Base-by-base conservation (phyloP, 2,888 invertebrate genomes). In the Brassicogethes aeneus region DNA sequence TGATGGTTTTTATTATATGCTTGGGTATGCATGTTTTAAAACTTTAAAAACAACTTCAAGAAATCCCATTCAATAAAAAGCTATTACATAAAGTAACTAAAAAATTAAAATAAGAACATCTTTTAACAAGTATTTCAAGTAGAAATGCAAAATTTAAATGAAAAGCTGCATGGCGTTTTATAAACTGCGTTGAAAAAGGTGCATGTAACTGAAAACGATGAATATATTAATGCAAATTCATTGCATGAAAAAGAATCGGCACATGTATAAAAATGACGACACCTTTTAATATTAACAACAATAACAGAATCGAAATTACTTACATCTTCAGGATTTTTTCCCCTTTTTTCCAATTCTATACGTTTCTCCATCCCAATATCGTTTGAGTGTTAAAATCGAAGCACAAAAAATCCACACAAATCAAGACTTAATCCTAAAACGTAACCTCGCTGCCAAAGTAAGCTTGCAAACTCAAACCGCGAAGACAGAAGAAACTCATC, bases 301-400 rank as follows among this genome's bases (percentile, higher is more conserved):
- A 48, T 40, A 49, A 45, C 37, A 48, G 44, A 48, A 44, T 45
- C 45, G 46, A 35, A 17, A 42, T 46, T 58, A 67, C 80, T 82
- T 79, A 95, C 95, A 79, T 92, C 85, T 67, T 81, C 81, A 59
- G 92, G 85, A 69, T 81, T 82, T 69, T 85, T 82, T 70, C 93
- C 94, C 66, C 94, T 79, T 74, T 88, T 85, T 75, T 96, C 96
- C 68, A 94, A 76, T 66, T 87, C 87, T 77, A 96, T 85, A 72
- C 95, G 84, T 71, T 93, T 93, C 76, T 93, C 92, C 93, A 94
- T 94, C 56, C 51, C 55, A 51, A 48, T 42, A 44, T 41, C 17
- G 7, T 42, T 23, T 40, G 40, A 32, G 32, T 43, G 41, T 40
- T 34, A 39, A 44, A 45, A 45, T 41, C 40, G 43, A 49, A 46